phyloP scores from a whole-genome alignment of 1,140 invertebrate species.

The Elysia chlorotica region DNA sequence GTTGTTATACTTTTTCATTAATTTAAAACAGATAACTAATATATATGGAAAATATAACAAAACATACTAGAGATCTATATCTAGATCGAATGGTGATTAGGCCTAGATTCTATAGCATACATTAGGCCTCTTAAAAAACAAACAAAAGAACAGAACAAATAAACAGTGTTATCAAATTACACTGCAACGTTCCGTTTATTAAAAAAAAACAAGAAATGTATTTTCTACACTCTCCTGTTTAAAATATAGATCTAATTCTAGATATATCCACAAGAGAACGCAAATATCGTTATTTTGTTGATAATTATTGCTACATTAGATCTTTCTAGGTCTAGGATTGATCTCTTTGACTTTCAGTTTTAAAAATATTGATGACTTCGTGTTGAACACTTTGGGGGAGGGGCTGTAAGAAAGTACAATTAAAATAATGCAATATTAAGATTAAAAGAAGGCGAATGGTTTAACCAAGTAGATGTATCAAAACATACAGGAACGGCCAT shows the following conservation, averaged over 20 bases:
- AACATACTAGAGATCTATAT: too few relatives aligned
- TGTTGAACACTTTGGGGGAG: too few relatives aligned
- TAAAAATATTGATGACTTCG: background rate
- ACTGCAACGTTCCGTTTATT: background rate
- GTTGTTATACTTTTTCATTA: too few relatives aligned
- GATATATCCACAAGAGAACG: too few relatives aligned
- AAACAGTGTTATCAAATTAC: background rate
- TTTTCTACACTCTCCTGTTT: background rate
- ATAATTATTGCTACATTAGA: background rate
- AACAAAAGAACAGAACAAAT: background rate
- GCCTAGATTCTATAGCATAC: too few relatives aligned
- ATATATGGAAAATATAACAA: too few relatives aligned
- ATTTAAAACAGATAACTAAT: too few relatives aligned
- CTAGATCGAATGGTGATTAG: too few relatives aligned
- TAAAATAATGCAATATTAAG: background rate
- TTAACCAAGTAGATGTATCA: background rate
- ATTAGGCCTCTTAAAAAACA: background rate
- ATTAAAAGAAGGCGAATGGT: background rate
- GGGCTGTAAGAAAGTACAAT: too few relatives aligned
- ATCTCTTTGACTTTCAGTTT: too few relatives aligned
- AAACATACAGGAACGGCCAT: background rate
- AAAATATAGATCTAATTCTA: background rate
- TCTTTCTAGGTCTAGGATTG: background rate
- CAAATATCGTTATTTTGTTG: too few relatives aligned
- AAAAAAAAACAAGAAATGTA: background rate